Base-by-base conservation (phyloP, 2,113 vertebrate genomes). In the Panthera tigris region DNA sequence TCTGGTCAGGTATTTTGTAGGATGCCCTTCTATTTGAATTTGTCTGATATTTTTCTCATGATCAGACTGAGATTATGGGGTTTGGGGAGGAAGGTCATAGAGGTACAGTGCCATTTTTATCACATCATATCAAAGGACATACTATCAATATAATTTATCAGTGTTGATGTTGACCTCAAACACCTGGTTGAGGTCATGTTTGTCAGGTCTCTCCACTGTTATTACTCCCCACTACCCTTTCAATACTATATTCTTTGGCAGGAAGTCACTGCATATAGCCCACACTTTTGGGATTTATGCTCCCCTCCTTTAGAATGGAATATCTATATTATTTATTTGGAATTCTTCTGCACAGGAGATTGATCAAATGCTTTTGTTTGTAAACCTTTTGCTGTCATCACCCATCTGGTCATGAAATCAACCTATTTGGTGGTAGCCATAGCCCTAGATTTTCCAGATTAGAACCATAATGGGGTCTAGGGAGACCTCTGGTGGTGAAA, bases 401-500 rank as follows among this genome's bases (percentile, higher is more conserved):
- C 18, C 41, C 69, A 36, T 21, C 48, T 55, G 55, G 0, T 61
- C 52, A 19, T 1, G 18, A 94, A 29, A 57, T 95, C 73, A 55
- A 41, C 65, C 21, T 69, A 2, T 69, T 91, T 57, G 33, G 41
- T 78, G 7, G 50, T n/a, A 16, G 16, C 50, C 50, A 3, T 27
- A 16, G 5, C 4, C 13, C 12, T 18, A 5, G 66, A 16, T 0
- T 5, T 0, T 0, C 31, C 57, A 76, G 92, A n/a, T 50, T 48
- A 48, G 11, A 94, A 82, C 31, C 36, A 95, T 97, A 94, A 48
- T 36, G 14, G 15, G 87, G 97, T 94, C 85, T 97, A 97, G 93
- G 96, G 97, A 76, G 98, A 80, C 98, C 97, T 97, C 98, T 97
- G 0, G 95, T 97, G 98, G 98, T 61, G 0, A 39, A n/a, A 23